These are phyloP conservation scores for Diprion similis DNA, from an alignment of 1,140 invertebrate genomes.

Conservation along the genomic window DNA sequence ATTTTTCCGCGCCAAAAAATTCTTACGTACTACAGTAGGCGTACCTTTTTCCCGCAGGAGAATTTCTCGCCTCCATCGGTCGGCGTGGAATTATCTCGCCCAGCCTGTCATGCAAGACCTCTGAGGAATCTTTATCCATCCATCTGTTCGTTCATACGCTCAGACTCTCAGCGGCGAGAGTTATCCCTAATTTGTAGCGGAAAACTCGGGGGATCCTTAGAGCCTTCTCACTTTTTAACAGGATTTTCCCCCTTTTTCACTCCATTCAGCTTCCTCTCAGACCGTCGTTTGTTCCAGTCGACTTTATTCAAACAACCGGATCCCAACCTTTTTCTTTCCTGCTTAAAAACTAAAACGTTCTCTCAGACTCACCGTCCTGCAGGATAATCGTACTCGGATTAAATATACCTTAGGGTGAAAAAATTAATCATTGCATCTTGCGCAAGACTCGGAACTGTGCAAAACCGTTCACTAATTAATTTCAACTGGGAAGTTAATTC, in stretches of 20 bases:
- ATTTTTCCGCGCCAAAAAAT: no score
- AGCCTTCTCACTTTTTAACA: conserved; percentile 3
- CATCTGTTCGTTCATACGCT: background rate
- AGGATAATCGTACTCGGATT: no score
- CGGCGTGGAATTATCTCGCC: background rate
- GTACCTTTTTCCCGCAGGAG: background rate
- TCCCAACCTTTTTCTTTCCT: background rate
- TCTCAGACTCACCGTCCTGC: no score
- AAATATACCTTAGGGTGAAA: no score
- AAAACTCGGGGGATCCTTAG: background rate
- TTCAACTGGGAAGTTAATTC: no score
- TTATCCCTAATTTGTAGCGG: conserved; percentile 2
- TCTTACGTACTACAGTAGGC: background rate
- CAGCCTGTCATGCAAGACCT: no score
- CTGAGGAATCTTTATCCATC: no score
- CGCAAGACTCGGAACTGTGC: no score
- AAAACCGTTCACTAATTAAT: no score
- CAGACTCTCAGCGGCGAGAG: background rate
- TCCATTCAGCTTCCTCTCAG: background rate
- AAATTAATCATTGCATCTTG: no score
- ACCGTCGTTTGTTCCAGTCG: background rate
- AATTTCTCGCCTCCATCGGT: background rate
- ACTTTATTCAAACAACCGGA: background rate
- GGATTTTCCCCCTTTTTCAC: background rate
- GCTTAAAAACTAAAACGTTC: no score